phyloP scores from a whole-genome alignment of 2,888 invertebrate species.

The Eulithis prunata region DNA sequence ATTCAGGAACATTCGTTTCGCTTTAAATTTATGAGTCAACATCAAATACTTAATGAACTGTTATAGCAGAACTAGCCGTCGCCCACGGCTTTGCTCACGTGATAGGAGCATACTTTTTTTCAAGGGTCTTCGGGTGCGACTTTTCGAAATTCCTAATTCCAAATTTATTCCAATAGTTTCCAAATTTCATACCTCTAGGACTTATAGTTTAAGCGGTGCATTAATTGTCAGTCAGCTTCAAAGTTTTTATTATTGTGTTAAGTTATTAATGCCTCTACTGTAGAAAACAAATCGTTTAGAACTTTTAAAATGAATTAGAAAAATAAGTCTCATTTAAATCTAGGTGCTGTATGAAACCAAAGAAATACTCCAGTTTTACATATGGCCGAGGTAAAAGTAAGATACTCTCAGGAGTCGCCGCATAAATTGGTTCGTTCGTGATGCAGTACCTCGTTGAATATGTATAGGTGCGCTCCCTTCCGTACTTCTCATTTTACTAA shows the following conservation, averaged over 20 bases:
- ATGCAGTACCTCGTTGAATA: conserved; percentile 84
- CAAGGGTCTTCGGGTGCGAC: too few species aligned
- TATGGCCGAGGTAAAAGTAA: conserved; percentile 79
- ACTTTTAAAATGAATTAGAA: conserved; percentile 19
- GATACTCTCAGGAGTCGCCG: conserved; percentile 78
- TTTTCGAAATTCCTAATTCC: too few species aligned
- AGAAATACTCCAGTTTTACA: conserved; percentile 81
- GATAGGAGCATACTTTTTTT: too few species aligned
- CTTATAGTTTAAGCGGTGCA: too few species aligned
- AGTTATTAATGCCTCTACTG: too few species aligned
- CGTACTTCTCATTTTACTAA: conserved; percentile 85
- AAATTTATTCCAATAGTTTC: too few species aligned
- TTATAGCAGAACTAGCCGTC: too few species aligned
- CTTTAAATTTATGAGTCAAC: neutral
- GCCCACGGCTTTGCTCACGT: too few species aligned
- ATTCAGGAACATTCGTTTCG: neutral
- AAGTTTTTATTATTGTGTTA: too few species aligned
- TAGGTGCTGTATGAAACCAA: conserved; percentile 74
- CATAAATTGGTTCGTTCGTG: conserved; percentile 83
- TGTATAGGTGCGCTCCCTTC: conserved; percentile 84
- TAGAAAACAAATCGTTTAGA: too few species aligned
- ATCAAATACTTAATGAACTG: neutral
- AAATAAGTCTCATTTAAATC: conserved; percentile 51
- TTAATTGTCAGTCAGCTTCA: too few species aligned
- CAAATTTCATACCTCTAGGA: too few species aligned